Evolutionary conservation across 2,797 vertebrate genomes (phyloP), one percentile per base, ranked within the genome.

Genomic region (Scyliorhinus canicula): DNA sequence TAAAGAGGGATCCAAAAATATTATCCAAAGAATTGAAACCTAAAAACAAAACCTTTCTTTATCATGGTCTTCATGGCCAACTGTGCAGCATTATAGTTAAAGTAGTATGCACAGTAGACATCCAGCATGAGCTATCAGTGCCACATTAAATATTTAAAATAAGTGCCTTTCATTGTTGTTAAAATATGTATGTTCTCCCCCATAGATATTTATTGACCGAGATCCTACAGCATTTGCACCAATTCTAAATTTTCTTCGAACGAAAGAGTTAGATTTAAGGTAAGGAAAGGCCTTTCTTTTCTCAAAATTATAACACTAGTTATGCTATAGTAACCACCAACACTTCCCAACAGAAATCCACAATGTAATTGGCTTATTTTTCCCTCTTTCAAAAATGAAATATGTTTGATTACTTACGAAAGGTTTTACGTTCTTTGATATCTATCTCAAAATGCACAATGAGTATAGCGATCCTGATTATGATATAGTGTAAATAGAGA

Each of bases 161-260:
- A 57, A 14, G 21, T 91, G 7, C 24, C 57, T 65, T 44, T 26
- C 88, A 91, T 93, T 85, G 50, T 3, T 94, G 24, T 57, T 74
- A 35, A 63, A 86, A 60, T 9, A 67, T 86, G 95, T 95, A 4
- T 65, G 0, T 95, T 95, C 95, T 96, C 96, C 63, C 96, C 96
- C 97, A 35, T 96, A 99, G 99, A 99, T 99, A 98, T 99, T 99
- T 98, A 99, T 99, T 96, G 99, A 99, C 97, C 97, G 99, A 96
- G 99, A 99, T 96, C 99, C 99, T 2, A 98, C 98, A 96, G 99
- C 99, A 57, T 99, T 99, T 97, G 98, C 98, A 96, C 99, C 99
- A 93, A 99, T 99, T 97, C 97, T 99, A 97, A 99, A 99, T 97
- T 99, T 99, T 96, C 99, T 99, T 96, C 97, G 99, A 96, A 99